These are phyloP conservation scores for Bambusicola thoracicus DNA, from an alignment of 2,113 vertebrate species.

Conservation along the genomic window DNA sequence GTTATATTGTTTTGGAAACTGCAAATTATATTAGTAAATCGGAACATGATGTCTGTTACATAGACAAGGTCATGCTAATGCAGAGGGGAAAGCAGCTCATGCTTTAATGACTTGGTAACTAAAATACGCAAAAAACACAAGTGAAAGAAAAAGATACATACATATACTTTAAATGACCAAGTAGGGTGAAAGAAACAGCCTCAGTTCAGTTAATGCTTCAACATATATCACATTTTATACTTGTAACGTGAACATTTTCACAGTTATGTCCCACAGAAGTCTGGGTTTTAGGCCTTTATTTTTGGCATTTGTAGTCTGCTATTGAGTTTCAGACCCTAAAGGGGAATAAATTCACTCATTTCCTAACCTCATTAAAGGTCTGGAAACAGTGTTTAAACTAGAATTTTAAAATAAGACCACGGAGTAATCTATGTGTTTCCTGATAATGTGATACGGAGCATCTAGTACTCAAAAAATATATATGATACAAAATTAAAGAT, in stretches of 20 bases:
- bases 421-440: neutral
- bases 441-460: neutral
- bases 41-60: neutral
- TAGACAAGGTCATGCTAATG: neutral
- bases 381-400: conserved; percentile 8
- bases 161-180: neutral
- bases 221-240: neutral
- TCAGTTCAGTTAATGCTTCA: neutral
- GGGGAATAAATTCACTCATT: neutral
- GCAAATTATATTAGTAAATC: neutral
- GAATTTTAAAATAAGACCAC: conserved; percentile 29
- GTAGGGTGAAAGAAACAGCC: neutral
- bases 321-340: conserved; percentile 4
- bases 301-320: neutral
- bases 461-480: neutral
- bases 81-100: neutral
- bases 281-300: neutral
- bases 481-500: neutral
- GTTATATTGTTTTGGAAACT: neutral
- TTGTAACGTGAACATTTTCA: neutral
- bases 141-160: neutral
- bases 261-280: neutral
- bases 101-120: neutral
- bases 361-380: conserved; percentile 10
- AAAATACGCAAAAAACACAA: neutral